These are phyloP conservation scores for Ispidina lecontei DNA, from an alignment of 2,797 vertebrate genomes.

Conservation along the genomic window DNA sequence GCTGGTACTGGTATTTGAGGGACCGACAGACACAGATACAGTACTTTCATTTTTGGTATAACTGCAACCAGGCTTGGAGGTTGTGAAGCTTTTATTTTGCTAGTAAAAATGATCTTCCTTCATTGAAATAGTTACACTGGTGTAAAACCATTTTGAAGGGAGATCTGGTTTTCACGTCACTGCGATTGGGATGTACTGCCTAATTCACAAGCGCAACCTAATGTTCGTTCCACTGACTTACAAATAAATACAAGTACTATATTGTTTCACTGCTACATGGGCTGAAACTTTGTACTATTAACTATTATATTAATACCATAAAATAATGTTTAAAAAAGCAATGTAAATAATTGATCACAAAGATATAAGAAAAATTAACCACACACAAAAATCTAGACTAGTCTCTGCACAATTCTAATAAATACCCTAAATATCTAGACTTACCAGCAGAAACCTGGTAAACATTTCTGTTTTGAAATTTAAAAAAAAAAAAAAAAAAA, in stretches of 20 bases:
- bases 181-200: not conserved
- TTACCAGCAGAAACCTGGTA: not conserved
- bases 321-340: slow-evolving; percentile 6
- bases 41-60: not conserved
- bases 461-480: slow-evolving; percentile 22
- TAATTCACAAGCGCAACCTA: not conserved
- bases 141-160: not conserved
- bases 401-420: not conserved
- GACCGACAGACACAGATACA: not conserved
- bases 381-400: not conserved
- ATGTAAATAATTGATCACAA: not conserved
- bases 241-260: not conserved
- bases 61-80: not conserved
- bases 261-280: not conserved
- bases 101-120: not conserved
- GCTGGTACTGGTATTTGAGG: not conserved
- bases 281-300: not conserved
- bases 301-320: slow-evolving; percentile 1
- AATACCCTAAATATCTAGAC: slow-evolving; percentile 18
- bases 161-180: not conserved
- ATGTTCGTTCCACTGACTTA: not conserved
- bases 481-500: not conserved
- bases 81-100: not conserved
- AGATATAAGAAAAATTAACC: slow-evolving; percentile 15
- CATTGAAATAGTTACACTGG: not conserved